Percentiles rank a stretch among this genome's conserved stretches.
phyloP scores from a whole-genome alignment of 1,140 invertebrate species.

The Hetaerina americana region DNA sequence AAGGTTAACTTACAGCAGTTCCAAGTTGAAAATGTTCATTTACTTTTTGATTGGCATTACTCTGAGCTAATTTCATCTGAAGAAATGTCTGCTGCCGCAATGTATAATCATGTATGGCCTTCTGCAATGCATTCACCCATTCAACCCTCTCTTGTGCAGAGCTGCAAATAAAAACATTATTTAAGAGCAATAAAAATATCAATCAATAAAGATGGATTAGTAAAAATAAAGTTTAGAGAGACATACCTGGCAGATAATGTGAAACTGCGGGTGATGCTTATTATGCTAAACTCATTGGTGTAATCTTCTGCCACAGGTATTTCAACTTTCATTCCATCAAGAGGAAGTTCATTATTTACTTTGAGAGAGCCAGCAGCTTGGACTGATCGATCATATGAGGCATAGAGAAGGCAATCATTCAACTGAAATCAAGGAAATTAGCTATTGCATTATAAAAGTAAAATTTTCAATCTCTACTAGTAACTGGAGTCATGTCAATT shows the following conservation, averaged over 20 bases:
- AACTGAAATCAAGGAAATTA: constrained; percentile 38
- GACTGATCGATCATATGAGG: constrained; percentile 33
- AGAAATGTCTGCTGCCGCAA: constrained; percentile 37
- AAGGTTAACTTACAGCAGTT: constrained; percentile 20
- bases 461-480: constrained; percentile 6
- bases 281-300: constrained; percentile 45
- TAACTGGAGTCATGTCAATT: too few relatives aligned
- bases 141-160: constrained; percentile 43
- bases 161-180: constrained; percentile 23
- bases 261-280: constrained; percentile 49
- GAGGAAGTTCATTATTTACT: constrained; percentile 44
- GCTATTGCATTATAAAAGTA: too few relatives aligned
- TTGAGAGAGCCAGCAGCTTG: constrained; percentile 39
- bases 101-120: constrained; percentile 45
- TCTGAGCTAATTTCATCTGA: constrained; percentile 6
- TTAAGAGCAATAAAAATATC: too few relatives aligned
- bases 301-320: constrained; percentile 34
- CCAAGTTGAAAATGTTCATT: constrained; percentile 22
- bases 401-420: constrained; percentile 54
- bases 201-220: too few relatives aligned
- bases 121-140: constrained; percentile 50
- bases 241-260: constrained; percentile 47
- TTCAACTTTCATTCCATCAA: constrained; percentile 49
- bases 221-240: background rate
- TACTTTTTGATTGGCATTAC: constrained; percentile 18